A percentile compares a stretch with the other conserved stretches of the same genome.
phyloP scores from a whole-genome alignment of 2,797 vertebrate species.

The Sternotherus odoratus region DNA sequence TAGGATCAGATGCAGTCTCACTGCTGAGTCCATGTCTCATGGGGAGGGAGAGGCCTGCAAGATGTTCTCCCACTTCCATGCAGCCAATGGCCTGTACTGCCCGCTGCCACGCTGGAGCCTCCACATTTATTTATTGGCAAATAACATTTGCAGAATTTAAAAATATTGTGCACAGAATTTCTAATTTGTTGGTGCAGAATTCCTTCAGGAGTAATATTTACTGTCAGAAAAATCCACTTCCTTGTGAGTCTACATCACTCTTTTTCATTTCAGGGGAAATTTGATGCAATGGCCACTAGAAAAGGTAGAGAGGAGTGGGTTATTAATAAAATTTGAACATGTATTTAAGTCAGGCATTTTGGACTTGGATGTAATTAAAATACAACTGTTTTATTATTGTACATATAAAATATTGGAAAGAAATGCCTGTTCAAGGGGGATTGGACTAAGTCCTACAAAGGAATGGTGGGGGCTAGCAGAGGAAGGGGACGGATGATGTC shows the following conservation, averaged over 20 bases:
- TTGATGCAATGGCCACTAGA: background rate
- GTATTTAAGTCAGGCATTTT: fast-evolving
- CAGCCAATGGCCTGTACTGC: too few species aligned
- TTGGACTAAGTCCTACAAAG: background rate
- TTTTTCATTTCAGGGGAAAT: background rate
- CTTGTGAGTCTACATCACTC: background rate
- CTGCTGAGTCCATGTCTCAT: too few species aligned
- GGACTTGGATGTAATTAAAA: fast-evolving
- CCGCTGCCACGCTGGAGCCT: too few species aligned
- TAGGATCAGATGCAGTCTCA: too few species aligned
- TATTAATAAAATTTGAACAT: fast-evolving
- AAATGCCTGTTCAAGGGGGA: background rate
- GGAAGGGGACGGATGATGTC: background rate
- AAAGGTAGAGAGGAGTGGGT: background rate
- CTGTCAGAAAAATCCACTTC: background rate
- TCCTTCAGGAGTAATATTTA: too few species aligned
- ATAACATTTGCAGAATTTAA: too few species aligned
- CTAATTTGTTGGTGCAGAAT: too few species aligned
- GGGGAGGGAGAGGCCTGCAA: too few species aligned
- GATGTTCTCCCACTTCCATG: too few species aligned
- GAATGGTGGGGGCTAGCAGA: background rate
- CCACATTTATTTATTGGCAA: too few species aligned
- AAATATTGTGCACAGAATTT: too few species aligned
- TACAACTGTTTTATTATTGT: fast-evolving
- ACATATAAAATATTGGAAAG: background rate